phyloP scores from a whole-genome alignment of 2,888 invertebrate genomes.

The Ectemnius cavifrons region DNA sequence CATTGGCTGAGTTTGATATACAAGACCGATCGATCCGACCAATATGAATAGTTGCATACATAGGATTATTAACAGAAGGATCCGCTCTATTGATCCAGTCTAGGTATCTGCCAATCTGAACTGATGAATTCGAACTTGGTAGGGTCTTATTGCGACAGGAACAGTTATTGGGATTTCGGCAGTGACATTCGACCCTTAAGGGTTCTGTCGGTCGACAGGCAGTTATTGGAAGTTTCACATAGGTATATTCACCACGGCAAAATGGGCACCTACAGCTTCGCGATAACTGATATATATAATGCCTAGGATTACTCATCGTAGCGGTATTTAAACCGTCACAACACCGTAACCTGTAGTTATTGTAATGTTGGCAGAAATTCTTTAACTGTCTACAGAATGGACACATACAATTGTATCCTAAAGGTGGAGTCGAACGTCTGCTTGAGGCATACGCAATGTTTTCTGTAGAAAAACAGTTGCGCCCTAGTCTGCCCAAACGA shows the following conservation, averaged over 20 bases:
- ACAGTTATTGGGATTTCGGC: conserved; percentile 65
- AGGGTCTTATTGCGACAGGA: conserved; percentile 64
- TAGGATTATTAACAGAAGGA: conserved; percentile 70
- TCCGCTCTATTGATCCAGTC: conserved; percentile 64
- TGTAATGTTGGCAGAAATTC: conserved; percentile 69
- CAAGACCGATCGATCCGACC: conserved; percentile 68
- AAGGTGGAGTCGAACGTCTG: conserved; percentile 65
- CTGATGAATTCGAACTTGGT: conserved; percentile 69
- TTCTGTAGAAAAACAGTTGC: conserved; percentile 75
- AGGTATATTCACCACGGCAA: conserved; percentile 71
- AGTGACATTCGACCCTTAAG: conserved; percentile 66
- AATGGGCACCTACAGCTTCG: conserved; percentile 70
- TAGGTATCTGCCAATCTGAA: conserved; percentile 67
- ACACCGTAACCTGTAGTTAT: conserved; percentile 67
- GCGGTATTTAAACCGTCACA: conserved; percentile 55
- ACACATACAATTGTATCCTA: conserved; percentile 68
- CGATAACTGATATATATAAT: conserved; percentile 72
- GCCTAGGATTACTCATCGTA: conserved; percentile 63
- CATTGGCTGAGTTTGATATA: conserved; percentile 55
- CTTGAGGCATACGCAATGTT: conserved; percentile 71
- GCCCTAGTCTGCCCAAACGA: conserved; percentile 66
- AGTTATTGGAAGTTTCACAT: conserved; percentile 64
- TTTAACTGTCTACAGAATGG: conserved; percentile 68
- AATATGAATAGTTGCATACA: conserved; percentile 72
- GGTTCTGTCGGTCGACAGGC: conserved; percentile 63